A percentile compares a stretch with the other conserved stretches of the same genome.
Evolutionary conservation across 2,797 vertebrate genomes (phyloP).

Genomic region (Tenualosa thibaudeaui): DNA sequence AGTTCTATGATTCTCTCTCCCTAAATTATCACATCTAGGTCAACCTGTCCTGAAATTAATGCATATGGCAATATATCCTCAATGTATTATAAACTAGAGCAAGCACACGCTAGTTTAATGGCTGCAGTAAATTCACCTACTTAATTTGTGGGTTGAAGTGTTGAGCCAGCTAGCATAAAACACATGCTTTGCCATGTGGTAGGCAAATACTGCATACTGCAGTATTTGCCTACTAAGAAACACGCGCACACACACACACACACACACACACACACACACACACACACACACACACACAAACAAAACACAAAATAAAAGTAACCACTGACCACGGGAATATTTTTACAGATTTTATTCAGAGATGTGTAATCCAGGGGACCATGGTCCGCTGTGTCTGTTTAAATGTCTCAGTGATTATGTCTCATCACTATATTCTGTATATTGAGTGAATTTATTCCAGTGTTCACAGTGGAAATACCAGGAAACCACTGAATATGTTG

Average conservation of each 20-base stretch:
- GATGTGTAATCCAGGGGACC: too few species aligned
- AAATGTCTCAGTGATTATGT: too few species aligned
- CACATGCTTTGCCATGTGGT: neutral
- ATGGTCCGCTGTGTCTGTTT: too few species aligned
- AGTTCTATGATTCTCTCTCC: neutral
- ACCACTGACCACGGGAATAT: too few species aligned
- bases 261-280: neutral
- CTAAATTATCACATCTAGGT: neutral
- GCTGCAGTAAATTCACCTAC: neutral
- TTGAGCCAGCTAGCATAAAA: neutral
- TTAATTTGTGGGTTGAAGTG: neutral
- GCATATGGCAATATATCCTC: neutral
- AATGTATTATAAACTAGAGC: neutral
- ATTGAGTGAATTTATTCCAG: too few species aligned
- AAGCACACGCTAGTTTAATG: neutral
- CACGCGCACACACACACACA: neutral
- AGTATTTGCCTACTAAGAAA: too few species aligned
- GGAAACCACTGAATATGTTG: too few species aligned
- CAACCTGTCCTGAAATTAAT: neutral
- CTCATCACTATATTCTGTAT: too few species aligned
- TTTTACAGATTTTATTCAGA: too few species aligned
- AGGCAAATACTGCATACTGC: neutral
- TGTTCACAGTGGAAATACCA: too few species aligned
- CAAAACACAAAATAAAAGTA: neutral
- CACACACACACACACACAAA: neutral